phyloP scores from a whole-genome alignment of 2,797 vertebrate species.

The Anabas testudineus region DNA sequence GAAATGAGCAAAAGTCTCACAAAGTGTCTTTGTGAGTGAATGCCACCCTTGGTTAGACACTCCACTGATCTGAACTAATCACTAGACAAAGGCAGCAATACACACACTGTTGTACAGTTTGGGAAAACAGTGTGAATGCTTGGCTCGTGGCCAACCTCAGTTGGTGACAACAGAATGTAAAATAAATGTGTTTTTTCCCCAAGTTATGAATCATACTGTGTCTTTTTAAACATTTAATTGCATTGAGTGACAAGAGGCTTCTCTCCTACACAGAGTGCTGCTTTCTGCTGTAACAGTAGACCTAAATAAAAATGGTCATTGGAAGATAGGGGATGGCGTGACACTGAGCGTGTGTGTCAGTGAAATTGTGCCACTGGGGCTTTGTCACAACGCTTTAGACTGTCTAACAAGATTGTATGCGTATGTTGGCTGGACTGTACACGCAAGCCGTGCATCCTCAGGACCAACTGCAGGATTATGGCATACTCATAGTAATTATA shows the following conservation, averaged over 20 bases:
- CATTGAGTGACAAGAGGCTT: neutral
- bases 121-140: conserved; percentile 18
- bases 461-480: conserved; percentile 25
- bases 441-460: conserved; percentile 43
- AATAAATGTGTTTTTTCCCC: neutral
- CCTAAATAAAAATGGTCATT: conserved; percentile 28
- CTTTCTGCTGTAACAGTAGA: conserved; percentile 20
- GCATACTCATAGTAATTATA: conserved; percentile 33
- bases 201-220: conserved; percentile 26
- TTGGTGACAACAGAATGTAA: no score
- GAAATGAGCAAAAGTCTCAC: conserved; percentile 19
- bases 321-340: conserved; percentile 57
- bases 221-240: conserved; percentile 17
- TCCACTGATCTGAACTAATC: conserved; percentile 59
- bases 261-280: neutral
- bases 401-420: conserved; percentile 41
- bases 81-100: conserved; percentile 21
- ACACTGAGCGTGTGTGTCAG: conserved; percentile 61
- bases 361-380: conserved; percentile 62
- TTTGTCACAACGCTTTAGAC: conserved; percentile 54
- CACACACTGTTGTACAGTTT: conserved; percentile 10
- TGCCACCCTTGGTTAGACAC: conserved; percentile 42
- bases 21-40: conserved; percentile 39
- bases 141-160: conserved; percentile 26
- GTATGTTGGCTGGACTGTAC: conserved; percentile 28